Evolutionary conservation across 2,888 invertebrate genomes (phyloP).

Genomic region (Nymphalis polychloros): DNA sequence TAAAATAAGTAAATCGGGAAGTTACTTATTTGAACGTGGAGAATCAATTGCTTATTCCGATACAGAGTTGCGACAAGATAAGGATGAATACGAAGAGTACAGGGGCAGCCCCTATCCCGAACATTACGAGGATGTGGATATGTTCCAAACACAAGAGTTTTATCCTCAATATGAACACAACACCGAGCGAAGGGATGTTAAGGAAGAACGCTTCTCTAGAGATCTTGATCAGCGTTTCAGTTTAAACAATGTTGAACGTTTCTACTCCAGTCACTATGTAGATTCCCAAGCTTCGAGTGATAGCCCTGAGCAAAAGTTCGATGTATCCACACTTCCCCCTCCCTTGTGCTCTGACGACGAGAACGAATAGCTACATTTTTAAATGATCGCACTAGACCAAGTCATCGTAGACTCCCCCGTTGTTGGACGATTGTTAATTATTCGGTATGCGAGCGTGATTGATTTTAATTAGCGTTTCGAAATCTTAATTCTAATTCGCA

Average conservation of each 20-base stretch:
- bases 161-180: slow-evolving; percentile 74
- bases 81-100: slow-evolving; percentile 73
- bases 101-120: slow-evolving; percentile 76
- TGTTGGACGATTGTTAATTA: slow-evolving; percentile 52
- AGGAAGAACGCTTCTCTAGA: slow-evolving; percentile 60
- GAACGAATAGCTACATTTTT: slow-evolving; percentile 69
- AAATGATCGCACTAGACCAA: slow-evolving; percentile 35
- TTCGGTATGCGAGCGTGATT: slow-evolving; percentile 50
- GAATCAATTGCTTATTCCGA: slow-evolving; percentile 75
- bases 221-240: slow-evolving; percentile 76
- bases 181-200: slow-evolving; percentile 51
- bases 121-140: slow-evolving; percentile 68
- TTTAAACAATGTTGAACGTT: slow-evolving; percentile 74
- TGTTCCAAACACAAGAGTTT: slow-evolving; percentile 76
- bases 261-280: slow-evolving; percentile 78
- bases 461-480: slow-evolving; percentile 54
- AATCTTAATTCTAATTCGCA: slow-evolving; percentile 64
- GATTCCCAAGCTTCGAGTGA: slow-evolving; percentile 84
- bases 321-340: slow-evolving; percentile 89
- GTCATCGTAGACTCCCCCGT: slow-evolving; percentile 47
- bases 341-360: slow-evolving; percentile 89
- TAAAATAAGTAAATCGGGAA: slow-evolving; percentile 68
- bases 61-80: slow-evolving; percentile 68
- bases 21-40: slow-evolving; percentile 70
- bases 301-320: slow-evolving; percentile 87